phyloP scores from a whole-genome alignment of 1,140 invertebrate genomes.

The Trichonephila inaurata region DNA sequence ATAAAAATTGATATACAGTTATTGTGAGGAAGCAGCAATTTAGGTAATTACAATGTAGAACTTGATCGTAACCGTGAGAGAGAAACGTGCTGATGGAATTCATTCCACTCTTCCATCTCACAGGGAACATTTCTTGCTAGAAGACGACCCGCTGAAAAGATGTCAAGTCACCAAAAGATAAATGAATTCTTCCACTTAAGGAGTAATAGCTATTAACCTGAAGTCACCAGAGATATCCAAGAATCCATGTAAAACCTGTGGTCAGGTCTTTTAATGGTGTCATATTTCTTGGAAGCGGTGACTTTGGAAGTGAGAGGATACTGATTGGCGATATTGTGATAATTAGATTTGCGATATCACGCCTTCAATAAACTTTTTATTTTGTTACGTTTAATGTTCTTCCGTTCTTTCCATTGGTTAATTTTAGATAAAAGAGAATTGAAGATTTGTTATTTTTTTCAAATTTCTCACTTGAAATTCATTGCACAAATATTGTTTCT shows the following conservation, averaged over 20 bases:
- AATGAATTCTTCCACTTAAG: not conserved
- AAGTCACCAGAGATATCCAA: not conserved
- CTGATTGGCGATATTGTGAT: not conserved
- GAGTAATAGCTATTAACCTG: constrained; percentile 13
- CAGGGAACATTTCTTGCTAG: not conserved
- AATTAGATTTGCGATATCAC: constrained; percentile 31
- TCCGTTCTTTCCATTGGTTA: not conserved
- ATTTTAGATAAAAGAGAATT: not conserved
- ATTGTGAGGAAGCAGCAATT: constrained; percentile 26
- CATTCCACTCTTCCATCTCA: not conserved
- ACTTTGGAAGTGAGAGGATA: not conserved
- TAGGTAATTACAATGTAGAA: constrained; percentile 28
- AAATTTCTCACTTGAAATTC: not conserved
- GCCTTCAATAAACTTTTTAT: not conserved
- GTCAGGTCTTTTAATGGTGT: not conserved
- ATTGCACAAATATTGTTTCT: not conserved
- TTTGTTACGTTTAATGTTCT: not conserved
- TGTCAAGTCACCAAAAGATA: not conserved
- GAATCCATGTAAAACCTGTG: not conserved
- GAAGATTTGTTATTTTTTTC: not conserved
- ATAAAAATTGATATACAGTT: constrained; percentile 27
- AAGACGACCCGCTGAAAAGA: not conserved
- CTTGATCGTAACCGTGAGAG: not conserved
- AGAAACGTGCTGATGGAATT: constrained; percentile 17
- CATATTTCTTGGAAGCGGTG: constrained; percentile 20